Evolutionary conservation across 1,140 invertebrate genomes (phyloP).

Genomic region (Sitobion miscanthi): DNA sequence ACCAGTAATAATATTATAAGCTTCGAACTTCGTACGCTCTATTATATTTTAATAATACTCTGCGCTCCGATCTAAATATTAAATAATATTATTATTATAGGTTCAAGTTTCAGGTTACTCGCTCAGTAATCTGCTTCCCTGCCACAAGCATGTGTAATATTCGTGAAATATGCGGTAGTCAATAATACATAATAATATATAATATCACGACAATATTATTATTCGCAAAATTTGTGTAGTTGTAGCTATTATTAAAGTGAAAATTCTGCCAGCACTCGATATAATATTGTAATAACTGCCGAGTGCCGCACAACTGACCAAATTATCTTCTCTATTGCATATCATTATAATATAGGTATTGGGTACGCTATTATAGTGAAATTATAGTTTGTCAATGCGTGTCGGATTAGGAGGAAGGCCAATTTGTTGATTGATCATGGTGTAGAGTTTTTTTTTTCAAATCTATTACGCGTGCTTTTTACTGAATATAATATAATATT

Average conservation of each 20-base stretch:
- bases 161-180: not conserved
- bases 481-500: not conserved
- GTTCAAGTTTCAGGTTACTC: not conserved
- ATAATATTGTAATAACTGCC: too few species aligned
- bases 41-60: not conserved
- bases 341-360: too few species aligned
- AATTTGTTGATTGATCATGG: not conserved
- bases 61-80: not conserved
- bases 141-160: not conserved
- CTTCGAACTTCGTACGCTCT: not conserved
- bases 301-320: not conserved
- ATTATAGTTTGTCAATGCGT: not conserved
- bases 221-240: not conserved
- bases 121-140: not conserved
- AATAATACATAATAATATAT: not conserved
- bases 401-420: too few species aligned
- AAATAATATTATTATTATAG: not conserved
- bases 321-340: not conserved
- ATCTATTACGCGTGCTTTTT: not conserved
- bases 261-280: not conserved
- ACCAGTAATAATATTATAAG: not conserved
- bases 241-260: not conserved
- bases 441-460: not conserved
- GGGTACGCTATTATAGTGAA: not conserved
- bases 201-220: not conserved